These are phyloP conservation scores for Campylomormyrus numenius DNA, from an alignment of 2,113 vertebrate genomes.

Conservation along the genomic window DNA sequence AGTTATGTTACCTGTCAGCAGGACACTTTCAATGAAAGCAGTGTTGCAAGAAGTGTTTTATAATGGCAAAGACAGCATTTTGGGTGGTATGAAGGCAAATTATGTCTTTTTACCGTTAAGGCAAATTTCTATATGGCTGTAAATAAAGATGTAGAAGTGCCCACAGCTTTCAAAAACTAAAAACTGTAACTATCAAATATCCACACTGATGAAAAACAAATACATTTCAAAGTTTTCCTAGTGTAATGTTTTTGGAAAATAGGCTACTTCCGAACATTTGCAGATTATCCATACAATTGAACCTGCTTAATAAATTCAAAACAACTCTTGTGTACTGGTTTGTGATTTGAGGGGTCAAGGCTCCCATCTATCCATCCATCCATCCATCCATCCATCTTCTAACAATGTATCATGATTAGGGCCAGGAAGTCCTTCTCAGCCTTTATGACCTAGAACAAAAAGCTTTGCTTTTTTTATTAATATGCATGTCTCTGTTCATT, in stretches of 20 bases:
- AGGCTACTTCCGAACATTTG: not conserved
- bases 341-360: not conserved
- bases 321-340: not conserved
- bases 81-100: not conserved
- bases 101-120: not conserved
- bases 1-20: not conserved
- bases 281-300: not conserved
- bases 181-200: not conserved
- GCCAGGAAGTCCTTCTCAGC: not conserved
- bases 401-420: not conserved
- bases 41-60: not conserved
- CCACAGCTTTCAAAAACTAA: not conserved
- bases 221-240: not conserved
- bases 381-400: not conserved
- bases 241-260: not conserved
- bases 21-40: not conserved
- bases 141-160: not conserved
- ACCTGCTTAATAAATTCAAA: not conserved
- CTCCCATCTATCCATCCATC: not conserved
- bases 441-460: not conserved
- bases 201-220: not conserved
- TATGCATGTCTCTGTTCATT: constrained; percentile 22
- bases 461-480: not conserved
- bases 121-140: not conserved
- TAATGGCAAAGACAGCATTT: not conserved